Conservation (phyloP, 2,113 vertebrate species). For the Chiloscyllium plagiosum region DNA sequence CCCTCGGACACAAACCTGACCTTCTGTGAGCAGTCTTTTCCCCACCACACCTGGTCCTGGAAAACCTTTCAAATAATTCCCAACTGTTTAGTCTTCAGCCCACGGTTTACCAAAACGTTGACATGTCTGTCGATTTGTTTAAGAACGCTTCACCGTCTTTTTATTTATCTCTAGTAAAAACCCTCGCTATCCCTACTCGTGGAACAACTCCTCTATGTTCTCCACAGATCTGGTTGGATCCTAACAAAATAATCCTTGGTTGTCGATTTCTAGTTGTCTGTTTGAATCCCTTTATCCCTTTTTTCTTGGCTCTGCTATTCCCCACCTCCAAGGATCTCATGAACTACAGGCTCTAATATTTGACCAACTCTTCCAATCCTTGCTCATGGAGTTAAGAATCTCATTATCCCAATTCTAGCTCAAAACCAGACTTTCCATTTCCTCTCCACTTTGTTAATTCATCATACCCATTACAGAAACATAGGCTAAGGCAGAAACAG, state of each 20-base stretch:
- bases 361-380: not conserved
- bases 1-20: not conserved
- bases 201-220: not conserved
- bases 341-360: not conserved
- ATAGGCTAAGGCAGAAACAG: too few species aligned
- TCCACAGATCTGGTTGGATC: not conserved
- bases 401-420: not conserved
- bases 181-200: not conserved
- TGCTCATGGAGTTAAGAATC: not conserved
- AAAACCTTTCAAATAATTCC: not conserved
- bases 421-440: not conserved
- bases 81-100: not conserved
- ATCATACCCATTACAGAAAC: conserved; percentile 36
- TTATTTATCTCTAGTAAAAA: not conserved
- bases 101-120: not conserved
- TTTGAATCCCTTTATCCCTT: not conserved
- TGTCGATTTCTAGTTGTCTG: not conserved
- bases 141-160: not conserved
- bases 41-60: not conserved
- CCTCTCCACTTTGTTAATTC: too few species aligned
- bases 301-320: not conserved
- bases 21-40: not conserved
- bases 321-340: not conserved
- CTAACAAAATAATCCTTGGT: not conserved
- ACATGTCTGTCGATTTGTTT: not conserved